Evolutionary conservation across 2,888 invertebrate species (phyloP), one percentile per base, ranked within the genome.

Genomic region (Linnaemya tessellans): DNA sequence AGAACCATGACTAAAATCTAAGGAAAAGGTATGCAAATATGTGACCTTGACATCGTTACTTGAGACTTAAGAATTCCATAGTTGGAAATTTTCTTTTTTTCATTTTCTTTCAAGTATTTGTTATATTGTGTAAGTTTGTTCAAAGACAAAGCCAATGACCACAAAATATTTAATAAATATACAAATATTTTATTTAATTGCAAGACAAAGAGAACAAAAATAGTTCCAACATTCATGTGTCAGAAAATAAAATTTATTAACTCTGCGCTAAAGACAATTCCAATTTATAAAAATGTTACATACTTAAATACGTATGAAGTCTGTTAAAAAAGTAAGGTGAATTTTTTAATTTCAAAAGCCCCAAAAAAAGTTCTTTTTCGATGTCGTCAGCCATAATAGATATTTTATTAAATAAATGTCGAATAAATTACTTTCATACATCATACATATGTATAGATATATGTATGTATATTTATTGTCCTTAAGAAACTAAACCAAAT

Each of bases 31-130:
- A 54, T 68, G 38, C 11, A 41, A 1, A 11, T 41, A 41, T 25
- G 25, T 75, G 84, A 84, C 84, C 84, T 84, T 84, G 84, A 80
- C 70, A 71, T 75, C 75, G 46, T 80, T 80, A 80, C 75, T 80
- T 71, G 35, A 56, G 46, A 80, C 64, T 67, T 62, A 35, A 67
- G 67, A 79, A 60, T 65, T 43, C 67, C 3, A 64, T 15, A 38
- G 68, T 25, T 68, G 13, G 0, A 7, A 11, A 22, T 43, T 43
- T 51, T 30, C 11, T 70, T 10, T 62, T 30, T 11, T 70, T 10
- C 15, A 20, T 46, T 58, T 77, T 46, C 35, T 60, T 60, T 38
- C 38, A 35, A 35, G 11, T 41, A 41, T 41, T 41, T 25, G n/a
- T 38, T 35, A 0, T n/a, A 11, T 65, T 43, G 8, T 56, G 3